Conservation (phyloP, 2,888 invertebrate genomes). For the Pseudococcus longispinus region DNA sequence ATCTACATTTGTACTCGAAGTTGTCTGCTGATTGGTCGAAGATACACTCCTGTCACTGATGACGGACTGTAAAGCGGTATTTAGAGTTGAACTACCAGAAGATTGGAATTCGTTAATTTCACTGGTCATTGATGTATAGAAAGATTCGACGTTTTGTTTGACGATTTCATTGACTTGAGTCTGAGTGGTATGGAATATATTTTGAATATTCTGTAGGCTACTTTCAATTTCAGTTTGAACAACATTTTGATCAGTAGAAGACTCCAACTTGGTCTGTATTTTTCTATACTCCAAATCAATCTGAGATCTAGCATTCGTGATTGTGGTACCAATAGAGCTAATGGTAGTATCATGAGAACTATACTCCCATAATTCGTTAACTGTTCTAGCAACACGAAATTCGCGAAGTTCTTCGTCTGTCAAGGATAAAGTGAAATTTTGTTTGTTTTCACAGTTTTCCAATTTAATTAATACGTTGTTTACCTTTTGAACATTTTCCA, state of each 20-base stretch:
- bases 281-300: neutral
- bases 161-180: neutral
- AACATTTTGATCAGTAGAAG: neutral
- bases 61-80: neutral
- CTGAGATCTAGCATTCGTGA: neutral
- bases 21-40: neutral
- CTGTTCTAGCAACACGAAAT: neutral
- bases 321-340: slow-evolving; percentile 3
- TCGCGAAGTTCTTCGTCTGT: neutral
- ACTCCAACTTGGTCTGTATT: neutral
- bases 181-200: neutral
- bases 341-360: neutral
- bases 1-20: neutral
- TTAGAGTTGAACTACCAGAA: neutral
- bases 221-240: neutral
- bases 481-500: neutral
- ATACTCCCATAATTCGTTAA: neutral
- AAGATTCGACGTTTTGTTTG: neutral
- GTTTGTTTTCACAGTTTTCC: slow-evolving; percentile 11
- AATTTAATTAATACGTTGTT: slow-evolving; percentile 3
- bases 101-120: neutral
- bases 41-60: neutral
- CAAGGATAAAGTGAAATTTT: neutral
- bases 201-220: neutral
- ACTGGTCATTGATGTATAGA: neutral